A percentile compares a stretch with the other conserved stretches of the same genome.
phyloP scores from a whole-genome alignment of 2,797 vertebrate species.

The Hypotaenidia okinawae region DNA sequence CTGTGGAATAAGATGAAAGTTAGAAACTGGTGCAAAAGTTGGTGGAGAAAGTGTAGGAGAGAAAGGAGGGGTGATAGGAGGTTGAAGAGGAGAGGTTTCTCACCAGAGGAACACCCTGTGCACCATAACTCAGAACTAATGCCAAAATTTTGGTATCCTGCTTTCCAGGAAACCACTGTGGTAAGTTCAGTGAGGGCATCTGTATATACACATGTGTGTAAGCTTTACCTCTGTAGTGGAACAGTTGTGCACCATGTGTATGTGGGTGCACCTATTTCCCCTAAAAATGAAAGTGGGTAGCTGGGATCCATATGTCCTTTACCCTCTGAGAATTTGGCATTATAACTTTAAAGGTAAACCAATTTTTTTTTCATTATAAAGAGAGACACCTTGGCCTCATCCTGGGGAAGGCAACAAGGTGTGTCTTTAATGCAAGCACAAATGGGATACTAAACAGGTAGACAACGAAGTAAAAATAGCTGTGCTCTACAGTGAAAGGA shows the following conservation, averaged over 20 bases:
- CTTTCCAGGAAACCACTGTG: neutral
- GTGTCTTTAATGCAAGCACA: neutral
- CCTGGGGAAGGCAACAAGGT: neutral
- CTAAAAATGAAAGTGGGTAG: neutral
- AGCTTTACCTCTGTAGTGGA: neutral
- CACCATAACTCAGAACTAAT: neutral
- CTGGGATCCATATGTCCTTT: neutral
- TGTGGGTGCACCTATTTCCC: neutral
- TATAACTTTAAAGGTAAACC: neutral
- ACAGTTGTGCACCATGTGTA: rapidly evolving
- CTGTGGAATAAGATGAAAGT: neutral
- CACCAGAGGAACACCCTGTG: neutral
- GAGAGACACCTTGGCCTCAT: neutral
- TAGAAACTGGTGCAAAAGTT: neutral
- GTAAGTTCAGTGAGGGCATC: neutral
- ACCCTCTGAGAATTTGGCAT: neutral
- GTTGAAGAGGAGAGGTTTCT: neutral
- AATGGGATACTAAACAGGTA: neutral
- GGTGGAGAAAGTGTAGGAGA: neutral
- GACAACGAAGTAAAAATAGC: conserved; percentile 30
- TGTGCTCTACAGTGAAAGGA: neutral
- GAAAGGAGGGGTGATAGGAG: neutral
- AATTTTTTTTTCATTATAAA: neutral
- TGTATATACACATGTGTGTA: rapidly evolving
- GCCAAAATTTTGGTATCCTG: neutral